Evolutionary conservation across 92 coral and sea anemone species (phyloP), one percentile per base, ranked within the genome.

Genomic region (Scolanthus callimorphus): DNA sequence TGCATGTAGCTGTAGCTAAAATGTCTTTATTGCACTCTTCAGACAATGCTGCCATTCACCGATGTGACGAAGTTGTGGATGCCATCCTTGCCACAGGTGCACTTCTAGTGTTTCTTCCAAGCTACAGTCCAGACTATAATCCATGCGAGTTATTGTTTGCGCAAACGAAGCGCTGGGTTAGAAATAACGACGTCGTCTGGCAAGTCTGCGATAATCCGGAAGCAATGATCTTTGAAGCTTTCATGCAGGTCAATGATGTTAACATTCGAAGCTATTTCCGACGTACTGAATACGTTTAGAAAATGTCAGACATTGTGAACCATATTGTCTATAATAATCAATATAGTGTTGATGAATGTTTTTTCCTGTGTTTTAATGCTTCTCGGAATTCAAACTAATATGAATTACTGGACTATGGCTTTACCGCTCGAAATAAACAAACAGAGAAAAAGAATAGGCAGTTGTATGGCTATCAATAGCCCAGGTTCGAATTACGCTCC

Each of bases 41-140:
- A n/a, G 83, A 68, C 53, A 68, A 77, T 52, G 65, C 77, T 3
- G 65, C 77, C 11, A 69, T 76, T 31, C 82, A 77, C 27, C 78
- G 60, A 49, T 31, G 55, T 0, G 20, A 23, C 11, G 57, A 38
- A 1, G 78, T 69, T 2, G 38, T 60, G 3, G 23, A 69, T 3
- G 71, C 78, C 1, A 76, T 68, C 37, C 21, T 57, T 47, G 67
- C 63, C 13, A 51, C 58, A 1, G 77, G 77, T 15, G 83, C 77
- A 3, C 39, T 69, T 24, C 27, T 77, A 3, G 3, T 77, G 0
- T 77, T 59, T 23, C 31, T 69, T 0, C 78, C 77, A 27, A 51
- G 71, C 2, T 77, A 77, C 39, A 67, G 69, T 17, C 76, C 68
- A 0, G 74, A 74, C 28, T 55, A 64, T 8, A 74, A 56, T 51